Evolutionary conservation across 2,888 invertebrate species (phyloP), one percentile per base, ranked within the genome.

Genomic region (Fragum fragum): DNA sequence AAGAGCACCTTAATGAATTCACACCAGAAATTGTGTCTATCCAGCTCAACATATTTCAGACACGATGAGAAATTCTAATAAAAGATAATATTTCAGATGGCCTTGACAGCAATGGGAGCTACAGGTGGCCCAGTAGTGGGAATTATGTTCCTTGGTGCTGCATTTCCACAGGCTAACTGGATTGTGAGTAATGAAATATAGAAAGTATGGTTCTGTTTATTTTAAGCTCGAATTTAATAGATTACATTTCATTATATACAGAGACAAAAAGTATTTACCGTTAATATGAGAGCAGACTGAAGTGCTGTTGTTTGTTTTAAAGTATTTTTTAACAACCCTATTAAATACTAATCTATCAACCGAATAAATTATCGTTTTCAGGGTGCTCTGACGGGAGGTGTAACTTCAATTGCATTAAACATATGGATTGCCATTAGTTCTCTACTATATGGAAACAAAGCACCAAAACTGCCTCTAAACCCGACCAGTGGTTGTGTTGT

Each of bases 71-170:
- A n/a, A n/a, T n/a, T n/a, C n/a, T n/a, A n/a, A n/a, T n/a, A n/a
- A n/a, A n/a, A n/a, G n/a, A n/a, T n/a, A n/a, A 59, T 59, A 9
- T 59, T 59, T 7, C 18, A 90, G 89, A 76, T 88, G 29, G 85
- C 89, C 0, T 16, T 80, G 23, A 74, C 87, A 11, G 87, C 86
- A 6, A 77, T 88, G 28, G 88, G 90, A 0, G 89, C 88, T 2
- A 76, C 79, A 11, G 83, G 87, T 23, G 90, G 89, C 0, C 90
- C 90, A 2, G 72, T 87, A n/a, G 61, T 78, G 0, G 90, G 90
- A 9, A 76, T 90, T 18, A 87, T 90, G 52, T 73, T 88, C 23
- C 83, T 90, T 0, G 90, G 89, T 14, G 89, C 87, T 7, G 73
- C 81, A 7, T 88, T 89, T 69, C 89, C 90, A 57, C 87, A 86